Percentiles rank a stretch among this genome's conserved stretches.
Evolutionary conservation across 2,797 vertebrate species (phyloP).

Genomic region (Orientallactaga sibirica): DNA sequence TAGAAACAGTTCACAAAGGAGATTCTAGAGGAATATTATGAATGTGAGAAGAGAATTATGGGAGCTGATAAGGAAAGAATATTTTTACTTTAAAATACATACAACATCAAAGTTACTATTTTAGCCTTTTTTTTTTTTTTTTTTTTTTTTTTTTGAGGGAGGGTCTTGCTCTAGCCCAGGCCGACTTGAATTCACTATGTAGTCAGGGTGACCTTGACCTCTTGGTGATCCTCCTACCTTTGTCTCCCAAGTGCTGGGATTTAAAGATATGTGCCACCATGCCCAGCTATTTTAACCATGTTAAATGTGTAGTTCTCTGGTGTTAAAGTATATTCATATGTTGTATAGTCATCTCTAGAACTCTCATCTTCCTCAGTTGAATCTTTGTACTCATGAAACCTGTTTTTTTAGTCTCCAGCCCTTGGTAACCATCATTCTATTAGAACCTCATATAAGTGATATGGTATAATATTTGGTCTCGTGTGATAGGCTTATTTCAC

Average conservation of each 20-base stretch:
- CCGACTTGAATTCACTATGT: too few species aligned
- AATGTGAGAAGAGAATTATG: not conserved
- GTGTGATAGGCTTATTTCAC: slow-evolving; percentile 38
- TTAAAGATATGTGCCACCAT: too few species aligned
- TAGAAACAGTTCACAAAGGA: slow-evolving; percentile 26
- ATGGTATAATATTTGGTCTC: not conserved
- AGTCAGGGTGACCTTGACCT: too few species aligned
- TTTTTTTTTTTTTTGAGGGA: too few species aligned
- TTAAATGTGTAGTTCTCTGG: not conserved
- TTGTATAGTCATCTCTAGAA: not conserved
- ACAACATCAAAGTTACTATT: not conserved
- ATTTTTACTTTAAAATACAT: slow-evolving; percentile 35
- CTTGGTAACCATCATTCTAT: not conserved
- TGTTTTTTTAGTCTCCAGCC: not conserved
- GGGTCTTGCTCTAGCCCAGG: too few species aligned
- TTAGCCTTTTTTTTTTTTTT: not conserved
- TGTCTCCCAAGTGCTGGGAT: too few species aligned
- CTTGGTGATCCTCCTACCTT: too few species aligned
- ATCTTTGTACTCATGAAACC: not conserved
- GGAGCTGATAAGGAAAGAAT: not conserved
- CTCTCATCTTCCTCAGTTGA: not conserved
- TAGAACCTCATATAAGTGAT: not conserved
- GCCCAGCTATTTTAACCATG: not conserved
- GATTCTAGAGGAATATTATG: slow-evolving; percentile 13
- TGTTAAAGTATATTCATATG: not conserved